These are phyloP conservation scores for Azemiops feae DNA, from an alignment of 2,113 vertebrate genomes.

Conservation along the genomic window DNA sequence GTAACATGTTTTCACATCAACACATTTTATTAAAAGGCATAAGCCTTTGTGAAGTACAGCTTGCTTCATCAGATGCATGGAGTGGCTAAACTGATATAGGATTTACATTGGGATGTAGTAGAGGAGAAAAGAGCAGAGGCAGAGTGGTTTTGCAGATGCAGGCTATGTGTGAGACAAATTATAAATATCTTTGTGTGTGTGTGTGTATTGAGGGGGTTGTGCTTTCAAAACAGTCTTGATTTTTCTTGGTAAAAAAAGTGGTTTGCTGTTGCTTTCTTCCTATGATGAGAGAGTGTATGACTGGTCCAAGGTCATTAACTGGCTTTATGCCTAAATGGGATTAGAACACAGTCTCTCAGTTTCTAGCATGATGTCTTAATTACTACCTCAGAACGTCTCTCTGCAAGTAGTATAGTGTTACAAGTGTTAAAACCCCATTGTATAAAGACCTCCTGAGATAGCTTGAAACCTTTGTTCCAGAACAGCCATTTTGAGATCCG, in stretches of 20 bases:
- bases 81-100: not conserved
- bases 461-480: not conserved
- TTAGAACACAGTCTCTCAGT: not conserved
- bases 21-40: not conserved
- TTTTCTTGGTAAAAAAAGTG: not conserved
- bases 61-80: not conserved
- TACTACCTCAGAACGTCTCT: not conserved
- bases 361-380: not conserved
- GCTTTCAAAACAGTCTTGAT: not conserved
- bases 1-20: not conserved
- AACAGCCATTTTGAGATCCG: not conserved
- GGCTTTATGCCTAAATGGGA: not conserved
- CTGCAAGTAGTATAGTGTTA: not conserved
- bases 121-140: not conserved
- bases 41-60: not conserved
- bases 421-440: not conserved
- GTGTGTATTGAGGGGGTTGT: not conserved
- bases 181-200: not conserved
- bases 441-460: not conserved
- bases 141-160: not conserved
- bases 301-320: not conserved
- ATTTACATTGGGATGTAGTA: not conserved
- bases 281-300: not conserved
- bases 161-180: not conserved
- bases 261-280: not conserved